Percentiles rank a stretch among this genome's conserved stretches.
These are phyloP conservation scores for Aspidiotus rigidus DNA, from an alignment of 2,888 invertebrate genomes.

Conservation along the genomic window DNA sequence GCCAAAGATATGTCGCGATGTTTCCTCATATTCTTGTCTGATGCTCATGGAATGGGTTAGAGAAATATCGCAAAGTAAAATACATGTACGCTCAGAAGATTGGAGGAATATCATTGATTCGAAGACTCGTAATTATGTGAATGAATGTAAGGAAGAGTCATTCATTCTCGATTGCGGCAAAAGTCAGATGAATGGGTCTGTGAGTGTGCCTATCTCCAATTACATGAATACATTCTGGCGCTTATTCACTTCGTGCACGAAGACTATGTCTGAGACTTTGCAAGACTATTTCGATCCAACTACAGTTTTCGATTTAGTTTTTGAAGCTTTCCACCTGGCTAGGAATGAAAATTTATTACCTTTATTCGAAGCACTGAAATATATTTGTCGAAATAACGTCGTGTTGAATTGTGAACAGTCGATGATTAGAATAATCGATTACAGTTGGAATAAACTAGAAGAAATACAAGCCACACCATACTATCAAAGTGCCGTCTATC, in stretches of 20 bases:
- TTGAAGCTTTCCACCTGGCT: constrained; percentile 8
- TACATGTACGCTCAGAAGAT: not conserved
- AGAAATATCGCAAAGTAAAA: too few relatives aligned
- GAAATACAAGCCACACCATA: constrained; percentile 20
- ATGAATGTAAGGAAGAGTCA: not conserved
- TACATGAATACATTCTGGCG: not conserved
- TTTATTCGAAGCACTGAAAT: constrained; percentile 8
- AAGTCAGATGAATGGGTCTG: not conserved
- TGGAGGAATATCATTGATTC: not conserved
- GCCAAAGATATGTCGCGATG: too few relatives aligned
- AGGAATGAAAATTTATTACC: constrained; percentile 20
- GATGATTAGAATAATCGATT: constrained; percentile 3
- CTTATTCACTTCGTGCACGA: not conserved
- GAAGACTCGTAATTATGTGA: not conserved
- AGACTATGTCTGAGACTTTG: not conserved
- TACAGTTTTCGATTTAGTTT: constrained; percentile 10
- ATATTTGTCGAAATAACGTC: not conserved
- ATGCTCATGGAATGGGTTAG: too few relatives aligned
- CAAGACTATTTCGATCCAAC: not conserved
- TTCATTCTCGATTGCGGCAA: not conserved
- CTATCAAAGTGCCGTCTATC: constrained; percentile 10
- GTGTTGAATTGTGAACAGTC: constrained; percentile 10
- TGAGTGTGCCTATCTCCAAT: not conserved
- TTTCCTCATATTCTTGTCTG: too few relatives aligned
- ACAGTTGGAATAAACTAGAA: constrained; percentile 19